These are phyloP conservation scores for Hippocampus abdominalis DNA, from an alignment of 2,113 vertebrate genomes.

Conservation along the genomic window DNA sequence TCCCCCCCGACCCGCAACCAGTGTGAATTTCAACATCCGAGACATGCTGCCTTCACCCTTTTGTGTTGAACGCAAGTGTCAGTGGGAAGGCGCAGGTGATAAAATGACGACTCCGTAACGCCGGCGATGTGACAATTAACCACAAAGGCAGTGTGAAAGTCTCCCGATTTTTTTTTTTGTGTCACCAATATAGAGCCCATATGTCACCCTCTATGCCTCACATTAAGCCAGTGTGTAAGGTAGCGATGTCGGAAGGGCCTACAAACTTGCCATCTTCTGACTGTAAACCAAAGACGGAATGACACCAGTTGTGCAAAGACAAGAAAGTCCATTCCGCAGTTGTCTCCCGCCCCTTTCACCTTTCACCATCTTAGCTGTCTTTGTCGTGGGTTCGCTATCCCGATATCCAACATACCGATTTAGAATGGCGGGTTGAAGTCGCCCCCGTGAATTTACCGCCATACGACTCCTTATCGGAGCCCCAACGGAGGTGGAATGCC, in stretches of 20 bases:
- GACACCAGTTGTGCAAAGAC: too few species aligned
- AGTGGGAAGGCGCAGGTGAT: not conserved
- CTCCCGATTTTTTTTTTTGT: not conserved
- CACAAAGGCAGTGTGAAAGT: too few species aligned
- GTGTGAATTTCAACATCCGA: not conserved
- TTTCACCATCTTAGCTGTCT: too few species aligned
- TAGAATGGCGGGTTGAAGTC: too few species aligned
- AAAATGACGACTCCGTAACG: not conserved
- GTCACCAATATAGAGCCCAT: not conserved
- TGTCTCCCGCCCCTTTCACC: too few species aligned
- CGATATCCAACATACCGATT: too few species aligned
- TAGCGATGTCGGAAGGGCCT: not conserved
- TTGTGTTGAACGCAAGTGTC: not conserved
- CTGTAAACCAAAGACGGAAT: not conserved
- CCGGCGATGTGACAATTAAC: not conserved
- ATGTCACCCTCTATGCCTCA: too few species aligned
- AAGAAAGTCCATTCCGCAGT: too few species aligned
- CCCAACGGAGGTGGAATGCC: not conserved
- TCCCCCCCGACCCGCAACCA: not conserved
- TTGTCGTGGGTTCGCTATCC: too few species aligned
- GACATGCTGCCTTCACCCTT: not conserved
- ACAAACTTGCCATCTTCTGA: not conserved
- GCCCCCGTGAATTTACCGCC: not conserved
- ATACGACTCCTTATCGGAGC: not conserved
- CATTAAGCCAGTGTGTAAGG: not conserved